Percentiles rank a stretch among this genome's conserved stretches.
Conservation (phyloP, 2,797 vertebrate species). For the Ptychadena robeensis region DNA sequence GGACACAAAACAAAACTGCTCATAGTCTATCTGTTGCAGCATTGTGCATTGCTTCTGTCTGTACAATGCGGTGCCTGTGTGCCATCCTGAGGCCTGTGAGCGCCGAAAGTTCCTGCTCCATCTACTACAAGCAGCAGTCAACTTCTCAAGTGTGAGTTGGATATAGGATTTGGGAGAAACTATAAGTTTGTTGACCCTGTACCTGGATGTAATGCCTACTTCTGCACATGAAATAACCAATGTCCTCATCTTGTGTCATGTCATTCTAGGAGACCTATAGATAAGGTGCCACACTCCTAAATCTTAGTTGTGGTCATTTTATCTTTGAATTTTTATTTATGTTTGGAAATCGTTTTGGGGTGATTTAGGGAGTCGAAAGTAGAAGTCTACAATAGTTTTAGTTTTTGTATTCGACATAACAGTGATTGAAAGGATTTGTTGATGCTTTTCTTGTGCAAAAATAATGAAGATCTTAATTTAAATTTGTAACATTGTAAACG, state of each 20-base stretch:
- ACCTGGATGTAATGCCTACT: background rate
- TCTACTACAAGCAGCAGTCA: slow-evolving; percentile 66
- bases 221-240: background rate
- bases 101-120: slow-evolving; percentile 65
- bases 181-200: background rate
- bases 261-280: background rate
- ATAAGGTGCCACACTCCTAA: too few relatives aligned
- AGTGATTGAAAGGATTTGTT: too few relatives aligned
- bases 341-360: background rate
- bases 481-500: too few relatives aligned
- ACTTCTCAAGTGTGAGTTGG: slow-evolving; percentile 68
- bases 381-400: too few relatives aligned
- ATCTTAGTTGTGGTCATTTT: too few relatives aligned
- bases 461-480: too few relatives aligned
- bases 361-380: too few relatives aligned
- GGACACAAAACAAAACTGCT: slow-evolving; percentile 56
- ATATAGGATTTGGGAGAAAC: background rate
- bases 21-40: slow-evolving; percentile 27
- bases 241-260: background rate
- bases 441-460: too few relatives aligned
- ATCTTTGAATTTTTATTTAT: background rate
- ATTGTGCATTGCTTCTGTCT: slow-evolving; percentile 47
- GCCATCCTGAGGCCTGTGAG: slow-evolving; percentile 70
- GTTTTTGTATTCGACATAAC: too few relatives aligned
- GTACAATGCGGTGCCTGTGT: slow-evolving; percentile 69